Evolutionary conservation across 2,113 vertebrate genomes (phyloP).

Genomic region (Limnothrissa miodon): DNA sequence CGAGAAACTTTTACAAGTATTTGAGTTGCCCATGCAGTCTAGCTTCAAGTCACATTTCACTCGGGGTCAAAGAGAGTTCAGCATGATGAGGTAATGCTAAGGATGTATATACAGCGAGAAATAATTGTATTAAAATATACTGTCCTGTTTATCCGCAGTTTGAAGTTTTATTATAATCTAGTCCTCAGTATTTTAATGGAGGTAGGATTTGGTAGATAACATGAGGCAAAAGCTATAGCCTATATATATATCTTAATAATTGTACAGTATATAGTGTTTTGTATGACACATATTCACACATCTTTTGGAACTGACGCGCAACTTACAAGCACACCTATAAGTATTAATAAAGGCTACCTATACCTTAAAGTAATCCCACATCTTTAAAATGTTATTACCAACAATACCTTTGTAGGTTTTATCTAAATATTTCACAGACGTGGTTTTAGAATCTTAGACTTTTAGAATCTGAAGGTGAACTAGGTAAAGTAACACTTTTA

Average conservation of each 20-base stretch:
- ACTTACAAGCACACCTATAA: not conserved
- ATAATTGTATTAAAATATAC: conserved; percentile 38
- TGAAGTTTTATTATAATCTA: not conserved
- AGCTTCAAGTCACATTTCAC: conserved; percentile 72
- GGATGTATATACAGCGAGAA: conserved; percentile 41
- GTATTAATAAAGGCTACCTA: too few species aligned
- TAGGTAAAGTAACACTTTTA: not conserved
- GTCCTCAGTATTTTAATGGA: not conserved
- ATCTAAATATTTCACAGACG: not conserved
- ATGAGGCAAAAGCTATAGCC: too few species aligned
- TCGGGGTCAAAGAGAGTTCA: conserved; percentile 86
- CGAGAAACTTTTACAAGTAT: conserved; percentile 83
- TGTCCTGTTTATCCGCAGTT: conserved; percentile 21
- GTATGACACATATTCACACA: not conserved
- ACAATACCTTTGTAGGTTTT: not conserved
- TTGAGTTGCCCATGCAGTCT: conserved; percentile 65
- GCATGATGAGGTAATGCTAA: conserved; percentile 59
- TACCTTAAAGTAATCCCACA: too few species aligned
- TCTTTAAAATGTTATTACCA: not conserved
- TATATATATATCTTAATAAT: too few species aligned
- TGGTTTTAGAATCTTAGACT: not conserved
- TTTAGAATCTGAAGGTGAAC: not conserved
- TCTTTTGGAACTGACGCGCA: not conserved
- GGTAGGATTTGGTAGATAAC: not conserved
- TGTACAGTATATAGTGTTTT: too few species aligned